Conservation (phyloP, 1,140 invertebrate species). For the Apis dorsata region DNA sequence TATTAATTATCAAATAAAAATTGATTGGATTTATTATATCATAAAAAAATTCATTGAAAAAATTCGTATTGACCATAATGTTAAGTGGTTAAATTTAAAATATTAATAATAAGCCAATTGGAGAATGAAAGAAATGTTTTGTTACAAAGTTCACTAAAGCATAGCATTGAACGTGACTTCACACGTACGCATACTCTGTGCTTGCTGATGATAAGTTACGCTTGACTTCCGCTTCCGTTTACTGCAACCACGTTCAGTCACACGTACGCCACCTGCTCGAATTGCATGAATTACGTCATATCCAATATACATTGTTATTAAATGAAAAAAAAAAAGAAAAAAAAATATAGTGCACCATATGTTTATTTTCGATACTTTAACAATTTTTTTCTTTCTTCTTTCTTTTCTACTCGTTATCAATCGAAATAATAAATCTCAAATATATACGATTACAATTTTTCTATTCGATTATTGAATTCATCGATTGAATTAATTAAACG, state of each 20-base stretch:
- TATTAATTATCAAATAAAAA: too few species aligned
- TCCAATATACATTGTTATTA: not conserved
- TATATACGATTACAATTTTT: not conserved
- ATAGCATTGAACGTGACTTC: conserved; percentile 11
- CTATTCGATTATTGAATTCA: not conserved
- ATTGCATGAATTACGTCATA: conserved; percentile 45
- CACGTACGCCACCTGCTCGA: conserved; percentile 47
- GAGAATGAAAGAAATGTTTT: conserved; percentile 6
- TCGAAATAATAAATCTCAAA: not conserved
- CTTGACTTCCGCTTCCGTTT: conserved; percentile 60
- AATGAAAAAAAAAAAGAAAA: not conserved
- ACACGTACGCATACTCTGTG: not conserved
- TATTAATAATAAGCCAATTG: not conserved
- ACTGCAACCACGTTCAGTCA: conserved; percentile 7
- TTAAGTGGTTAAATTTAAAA: not conserved
- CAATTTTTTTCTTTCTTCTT: not conserved
- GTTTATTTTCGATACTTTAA: not conserved
- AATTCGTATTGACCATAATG: too few species aligned
- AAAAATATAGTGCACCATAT: not conserved
- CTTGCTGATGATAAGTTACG: conserved; percentile 44
- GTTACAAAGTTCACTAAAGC: conserved; percentile 14
- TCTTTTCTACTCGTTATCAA: not conserved
- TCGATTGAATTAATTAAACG: not conserved
- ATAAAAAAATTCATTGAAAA: too few species aligned
- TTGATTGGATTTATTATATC: too few species aligned